Percentiles rank a stretch among this genome's conserved stretches.
These are phyloP conservation scores for Bovichtus diacanthus DNA, from an alignment of 2,797 vertebrate genomes.

Conservation along the genomic window DNA sequence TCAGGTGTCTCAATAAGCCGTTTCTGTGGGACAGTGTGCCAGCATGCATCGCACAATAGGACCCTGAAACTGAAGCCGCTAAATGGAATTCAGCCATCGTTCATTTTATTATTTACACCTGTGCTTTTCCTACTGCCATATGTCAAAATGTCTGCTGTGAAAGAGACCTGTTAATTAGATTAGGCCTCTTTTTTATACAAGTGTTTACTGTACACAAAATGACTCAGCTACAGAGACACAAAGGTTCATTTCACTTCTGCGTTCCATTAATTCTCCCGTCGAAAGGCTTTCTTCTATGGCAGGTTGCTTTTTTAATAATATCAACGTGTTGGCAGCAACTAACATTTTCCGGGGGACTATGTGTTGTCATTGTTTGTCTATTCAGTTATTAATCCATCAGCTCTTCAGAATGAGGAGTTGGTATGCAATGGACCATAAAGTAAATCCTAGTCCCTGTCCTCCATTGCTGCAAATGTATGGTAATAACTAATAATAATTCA, in stretches of 20 bases:
- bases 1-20: background rate
- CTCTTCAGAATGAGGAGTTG: background rate
- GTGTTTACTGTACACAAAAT: background rate
- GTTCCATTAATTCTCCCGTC: background rate
- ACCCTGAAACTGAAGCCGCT: background rate
- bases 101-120: background rate
- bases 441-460: background rate
- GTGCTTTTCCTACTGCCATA: background rate
- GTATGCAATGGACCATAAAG: background rate
- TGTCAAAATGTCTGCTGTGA: background rate
- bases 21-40: background rate
- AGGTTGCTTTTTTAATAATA: background rate
- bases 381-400: background rate
- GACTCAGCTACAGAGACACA: background rate
- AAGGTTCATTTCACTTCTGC: background rate
- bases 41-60: background rate
- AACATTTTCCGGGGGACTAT: background rate
- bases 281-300: background rate
- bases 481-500: slow-evolving; percentile 3
- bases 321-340: background rate
- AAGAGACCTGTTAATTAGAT: background rate
- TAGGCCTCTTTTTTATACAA: background rate
- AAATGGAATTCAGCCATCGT: background rate
- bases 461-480: background rate
- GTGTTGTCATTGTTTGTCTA: background rate